Percentiles rank a stretch among this genome's conserved stretches.
Evolutionary conservation across 2,113 vertebrate genomes (phyloP).

Genomic region (Synodontis membranacea): DNA sequence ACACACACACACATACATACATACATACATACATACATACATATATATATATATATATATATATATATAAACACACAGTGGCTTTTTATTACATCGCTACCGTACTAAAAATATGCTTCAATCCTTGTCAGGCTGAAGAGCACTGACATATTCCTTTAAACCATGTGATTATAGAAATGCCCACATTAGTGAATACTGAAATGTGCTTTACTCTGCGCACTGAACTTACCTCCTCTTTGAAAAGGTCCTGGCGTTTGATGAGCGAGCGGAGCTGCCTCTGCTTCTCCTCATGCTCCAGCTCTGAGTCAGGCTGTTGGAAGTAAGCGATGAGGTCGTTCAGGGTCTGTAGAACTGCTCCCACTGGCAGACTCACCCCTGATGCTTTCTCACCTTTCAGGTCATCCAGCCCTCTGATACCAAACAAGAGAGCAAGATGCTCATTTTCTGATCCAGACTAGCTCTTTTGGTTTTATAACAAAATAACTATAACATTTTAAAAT

Average conservation of each 20-base stretch:
- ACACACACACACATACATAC: no score
- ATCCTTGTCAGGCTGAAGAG: not conserved
- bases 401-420: constrained; percentile 66
- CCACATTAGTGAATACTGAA: not conserved
- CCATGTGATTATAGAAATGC: not conserved
- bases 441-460: not conserved
- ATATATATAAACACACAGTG: not conserved
- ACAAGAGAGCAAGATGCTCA: not conserved
- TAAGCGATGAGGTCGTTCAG: constrained; percentile 91
- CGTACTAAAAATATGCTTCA: not conserved
- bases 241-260: constrained; percentile 95
- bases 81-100: not conserved
- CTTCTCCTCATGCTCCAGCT: constrained; percentile 90
- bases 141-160: not conserved
- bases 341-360: constrained; percentile 90
- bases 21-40: no score
- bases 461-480: not conserved
- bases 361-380: constrained; percentile 73
- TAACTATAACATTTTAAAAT: not conserved
- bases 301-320: constrained; percentile 88
- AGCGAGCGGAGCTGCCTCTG: constrained; percentile 92
- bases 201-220: not conserved
- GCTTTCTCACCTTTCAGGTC: constrained; percentile 78
- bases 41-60: not conserved
- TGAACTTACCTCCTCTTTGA: constrained; percentile 89